These are phyloP conservation scores for Nephrotoma flavescens DNA, from an alignment of 2,888 invertebrate species.

Conservation along the genomic window DNA sequence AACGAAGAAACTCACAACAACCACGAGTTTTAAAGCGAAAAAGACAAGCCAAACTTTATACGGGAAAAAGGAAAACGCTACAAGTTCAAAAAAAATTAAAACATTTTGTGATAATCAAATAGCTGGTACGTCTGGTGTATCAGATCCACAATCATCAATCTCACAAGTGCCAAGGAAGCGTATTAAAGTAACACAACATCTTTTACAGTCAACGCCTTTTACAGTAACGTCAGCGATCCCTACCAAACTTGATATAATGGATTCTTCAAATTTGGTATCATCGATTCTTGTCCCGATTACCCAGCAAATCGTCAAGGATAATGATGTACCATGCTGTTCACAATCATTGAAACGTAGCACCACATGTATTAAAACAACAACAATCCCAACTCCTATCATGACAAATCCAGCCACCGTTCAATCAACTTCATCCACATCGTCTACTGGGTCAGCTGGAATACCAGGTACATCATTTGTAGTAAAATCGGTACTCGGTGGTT, in stretches of 20 bases:
- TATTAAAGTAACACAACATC: not conserved
- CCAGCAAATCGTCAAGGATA: not conserved
- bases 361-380: not conserved
- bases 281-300: not conserved
- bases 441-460: not conserved
- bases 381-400: not conserved
- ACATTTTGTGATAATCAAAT: not conserved
- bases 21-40: not conserved
- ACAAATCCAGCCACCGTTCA: not conserved
- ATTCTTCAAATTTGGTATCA: not conserved
- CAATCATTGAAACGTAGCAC: not conserved
- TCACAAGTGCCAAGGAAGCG: slow-evolving; percentile 4
- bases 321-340: not conserved
- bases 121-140: not conserved
- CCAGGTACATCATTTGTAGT: not conserved
- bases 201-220: not conserved
- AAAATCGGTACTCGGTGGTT: not conserved
- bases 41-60: not conserved
- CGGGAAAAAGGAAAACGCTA: not conserved
- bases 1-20: not conserved
- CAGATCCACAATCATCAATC: not conserved
- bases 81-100: not conserved
- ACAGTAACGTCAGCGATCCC: not conserved
- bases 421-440: not conserved
- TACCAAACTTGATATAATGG: not conserved